Evolutionary conservation across 1,140 invertebrate genomes (phyloP), one percentile per base, ranked within the genome.

Genomic region (Halictus rubicundus): DNA sequence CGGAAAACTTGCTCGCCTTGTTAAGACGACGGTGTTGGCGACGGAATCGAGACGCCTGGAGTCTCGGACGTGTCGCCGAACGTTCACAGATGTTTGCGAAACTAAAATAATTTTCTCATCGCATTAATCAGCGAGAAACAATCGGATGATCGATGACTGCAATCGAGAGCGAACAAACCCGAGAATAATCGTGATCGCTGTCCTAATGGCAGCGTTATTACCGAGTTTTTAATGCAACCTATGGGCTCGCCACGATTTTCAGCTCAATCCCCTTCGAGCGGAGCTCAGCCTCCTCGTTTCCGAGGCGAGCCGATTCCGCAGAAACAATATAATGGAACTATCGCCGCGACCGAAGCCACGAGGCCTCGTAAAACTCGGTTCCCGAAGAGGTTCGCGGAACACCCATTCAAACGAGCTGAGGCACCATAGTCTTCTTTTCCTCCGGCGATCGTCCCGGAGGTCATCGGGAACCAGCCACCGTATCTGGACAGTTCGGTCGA

Each of bases 301-400:
- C 77, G 71, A 61, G n/a, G n/a, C n/a, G n/a, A n/a, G n/a, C n/a
- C n/a, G n/a, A n/a, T n/a, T n/a, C n/a, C n/a, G n/a, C n/a, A 61
- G 76, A 83, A 84, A 84, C 77, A 63, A 76, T 71, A 84, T 84
- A 84, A 84, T 84, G 82, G 71, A 54, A 75, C 66, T 37, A 72
- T 76, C 68, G 68, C 81, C 25, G 76, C 81, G 73, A 68, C 70
- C 81, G 66, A 80, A 54, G 32, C 77, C 70, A 77, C 82, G 77
- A 71, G 5, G 75, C 63, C 71, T 84, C 71, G 82, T 84, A 84
- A 84, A 52, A 84, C 57, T 60, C 78, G 42, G 14, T 16, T 52
- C 49, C 54, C 63, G 52, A 32, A 59, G n/a, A 27, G 57, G 80
- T 83, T 83, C 82, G 68, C 63, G 81, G 74, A 78, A 83, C 52